Conservation (phyloP, 2,888 invertebrate genomes). For the Habrosyne pyritoides region DNA sequence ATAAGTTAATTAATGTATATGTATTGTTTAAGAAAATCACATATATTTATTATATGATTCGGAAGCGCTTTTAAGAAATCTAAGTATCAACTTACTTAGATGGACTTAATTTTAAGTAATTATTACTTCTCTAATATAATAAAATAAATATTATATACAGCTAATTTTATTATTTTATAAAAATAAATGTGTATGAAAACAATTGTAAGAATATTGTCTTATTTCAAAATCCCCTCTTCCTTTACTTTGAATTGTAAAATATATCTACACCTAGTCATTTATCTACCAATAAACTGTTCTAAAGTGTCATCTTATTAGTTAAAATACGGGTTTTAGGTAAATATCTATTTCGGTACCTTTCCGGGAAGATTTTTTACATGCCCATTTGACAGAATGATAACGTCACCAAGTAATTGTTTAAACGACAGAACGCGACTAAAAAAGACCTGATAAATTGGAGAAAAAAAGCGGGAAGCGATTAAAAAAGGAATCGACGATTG, state of each 20-base stretch:
- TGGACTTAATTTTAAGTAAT: too few relatives aligned
- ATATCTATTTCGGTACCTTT: conserved; percentile 21
- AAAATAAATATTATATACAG: too few relatives aligned
- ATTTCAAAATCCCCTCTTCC: background rate
- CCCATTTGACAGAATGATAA: conserved; percentile 70
- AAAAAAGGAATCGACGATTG: conserved; percentile 64
- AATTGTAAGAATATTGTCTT: too few relatives aligned
- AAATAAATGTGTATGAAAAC: too few relatives aligned
- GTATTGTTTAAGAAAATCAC: too few relatives aligned
- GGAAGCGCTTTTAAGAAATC: too few relatives aligned
- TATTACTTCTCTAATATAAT: too few relatives aligned
- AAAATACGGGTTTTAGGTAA: conserved; percentile 10
- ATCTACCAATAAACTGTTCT: conserved; percentile 9
- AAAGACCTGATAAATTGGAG: conserved; percentile 60
- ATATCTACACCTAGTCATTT: conserved; percentile 17
- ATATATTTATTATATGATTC: too few relatives aligned
- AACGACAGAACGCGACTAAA: conserved; percentile 72
- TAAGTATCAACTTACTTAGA: too few relatives aligned
- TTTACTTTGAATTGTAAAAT: background rate
- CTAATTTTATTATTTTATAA: too few relatives aligned
- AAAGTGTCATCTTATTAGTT: conserved; percentile 7
- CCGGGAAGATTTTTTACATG: conserved; percentile 33
- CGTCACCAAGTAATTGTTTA: conserved; percentile 69
- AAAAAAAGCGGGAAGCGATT: conserved; percentile 51
- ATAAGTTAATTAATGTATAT: too few relatives aligned